phyloP scores from a whole-genome alignment of 2,113 vertebrate genomes.

The Synodontis membranacea region DNA sequence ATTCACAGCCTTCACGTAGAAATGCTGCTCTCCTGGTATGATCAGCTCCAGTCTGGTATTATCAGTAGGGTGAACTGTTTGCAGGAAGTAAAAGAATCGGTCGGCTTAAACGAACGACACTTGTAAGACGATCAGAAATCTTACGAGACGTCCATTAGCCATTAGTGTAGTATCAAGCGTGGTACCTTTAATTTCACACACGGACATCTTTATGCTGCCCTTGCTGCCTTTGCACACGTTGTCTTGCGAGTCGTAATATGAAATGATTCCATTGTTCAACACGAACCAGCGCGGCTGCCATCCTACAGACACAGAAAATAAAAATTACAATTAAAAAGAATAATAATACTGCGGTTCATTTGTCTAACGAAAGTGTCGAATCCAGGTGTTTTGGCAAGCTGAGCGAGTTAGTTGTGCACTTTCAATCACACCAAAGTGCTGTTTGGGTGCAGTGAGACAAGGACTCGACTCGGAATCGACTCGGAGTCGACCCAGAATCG shows the following conservation, averaged over 20 bases:
- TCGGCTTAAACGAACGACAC: neutral
- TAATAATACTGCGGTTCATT: neutral
- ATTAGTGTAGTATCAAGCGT: neutral
- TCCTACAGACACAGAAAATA: constrained; percentile 68
- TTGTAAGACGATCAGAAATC: neutral
- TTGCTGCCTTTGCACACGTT: constrained; percentile 95
- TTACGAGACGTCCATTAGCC: too few species aligned
- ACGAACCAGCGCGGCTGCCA: constrained; percentile 98
- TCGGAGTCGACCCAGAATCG: neutral
- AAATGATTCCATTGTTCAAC: constrained; percentile 87
- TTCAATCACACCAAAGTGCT: neutral
- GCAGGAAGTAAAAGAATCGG: constrained; percentile 1
- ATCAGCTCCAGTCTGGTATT: constrained; percentile 75
- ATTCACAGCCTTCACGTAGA: constrained; percentile 78
- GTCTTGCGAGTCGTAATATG: constrained; percentile 92
- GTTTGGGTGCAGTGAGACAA: neutral
- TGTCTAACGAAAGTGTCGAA: neutral
- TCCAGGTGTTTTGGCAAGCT: neutral
- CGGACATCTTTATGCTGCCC: constrained; percentile 94
- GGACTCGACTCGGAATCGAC: too few species aligned
- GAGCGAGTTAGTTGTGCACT: neutral
- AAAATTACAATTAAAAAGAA: neutral
- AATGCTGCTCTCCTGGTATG: constrained; percentile 82
- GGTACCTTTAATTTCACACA: constrained; percentile 96
- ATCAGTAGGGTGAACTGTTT: constrained; percentile 74